Evolutionary conservation across 2,113 vertebrate genomes (phyloP).

Genomic region (Dendrocopos noguchii): DNA sequence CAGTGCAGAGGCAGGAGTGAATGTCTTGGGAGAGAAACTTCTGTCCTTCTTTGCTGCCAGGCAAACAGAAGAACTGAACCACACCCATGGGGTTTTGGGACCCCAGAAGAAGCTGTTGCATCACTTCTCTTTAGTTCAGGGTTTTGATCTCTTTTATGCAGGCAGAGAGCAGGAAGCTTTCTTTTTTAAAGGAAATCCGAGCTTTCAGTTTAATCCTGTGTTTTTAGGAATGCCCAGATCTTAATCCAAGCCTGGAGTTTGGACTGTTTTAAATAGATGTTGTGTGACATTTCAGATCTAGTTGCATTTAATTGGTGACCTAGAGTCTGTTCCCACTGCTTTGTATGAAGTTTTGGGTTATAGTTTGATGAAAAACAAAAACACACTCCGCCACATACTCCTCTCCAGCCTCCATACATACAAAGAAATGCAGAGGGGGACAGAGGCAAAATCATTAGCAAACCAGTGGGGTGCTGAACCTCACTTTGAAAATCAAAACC

Average conservation of each 20-base stretch:
- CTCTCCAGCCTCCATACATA: not conserved
- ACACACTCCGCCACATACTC: not conserved
- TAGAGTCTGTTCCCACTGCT: slow-evolving; percentile 14
- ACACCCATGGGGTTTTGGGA: not conserved
- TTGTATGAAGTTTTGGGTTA: not conserved
- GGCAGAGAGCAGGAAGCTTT: slow-evolving; percentile 31
- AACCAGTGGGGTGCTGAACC: not conserved
- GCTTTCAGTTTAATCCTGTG: slow-evolving; percentile 56
- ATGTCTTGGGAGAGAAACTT: not conserved
- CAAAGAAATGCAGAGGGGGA: not conserved
- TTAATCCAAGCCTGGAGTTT: slow-evolving; percentile 52
- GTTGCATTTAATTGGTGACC: slow-evolving; percentile 28
- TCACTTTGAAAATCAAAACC: slow-evolving; percentile 44
- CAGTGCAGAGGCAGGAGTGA: fast-evolving
- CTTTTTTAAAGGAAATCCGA: slow-evolving; percentile 58
- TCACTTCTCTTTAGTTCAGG: not conserved
- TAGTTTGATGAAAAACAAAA: slow-evolving; percentile 35
- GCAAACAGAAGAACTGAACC: not conserved
- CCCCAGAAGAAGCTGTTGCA: slow-evolving; percentile 1
- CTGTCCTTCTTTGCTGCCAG: not conserved
- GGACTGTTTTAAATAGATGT: slow-evolving; percentile 48
- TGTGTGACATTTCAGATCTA: slow-evolving; percentile 47
- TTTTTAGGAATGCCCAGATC: slow-evolving; percentile 40
- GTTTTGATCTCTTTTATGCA: slow-evolving; percentile 29
- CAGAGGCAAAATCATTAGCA: not conserved